These are phyloP conservation scores for Mallotus villosus DNA, from an alignment of 2,797 vertebrate species.

Conservation along the genomic window DNA sequence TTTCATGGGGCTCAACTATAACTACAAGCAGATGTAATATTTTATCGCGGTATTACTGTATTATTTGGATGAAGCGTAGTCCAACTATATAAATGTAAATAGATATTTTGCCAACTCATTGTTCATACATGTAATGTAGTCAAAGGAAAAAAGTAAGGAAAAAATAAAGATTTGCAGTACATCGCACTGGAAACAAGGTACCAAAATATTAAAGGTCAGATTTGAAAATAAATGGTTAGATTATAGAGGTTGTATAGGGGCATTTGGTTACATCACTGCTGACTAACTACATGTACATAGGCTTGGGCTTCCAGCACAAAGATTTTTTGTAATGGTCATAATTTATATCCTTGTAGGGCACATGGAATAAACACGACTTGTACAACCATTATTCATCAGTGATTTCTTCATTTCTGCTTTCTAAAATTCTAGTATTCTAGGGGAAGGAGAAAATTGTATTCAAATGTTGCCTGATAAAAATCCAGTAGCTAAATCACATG, in stretches of 20 bases:
- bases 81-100: conserved; percentile 93
- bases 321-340: conserved; percentile 97
- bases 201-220: conserved; percentile 75
- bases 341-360: conserved; percentile 99
- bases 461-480: too few relatives aligned
- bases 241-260: conserved; percentile 79
- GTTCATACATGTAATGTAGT: conserved; percentile 95
- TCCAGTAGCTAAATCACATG: too few relatives aligned
- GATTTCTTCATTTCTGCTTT: conserved; percentile 31
- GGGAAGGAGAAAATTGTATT: too few relatives aligned
- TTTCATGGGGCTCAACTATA: conserved; percentile 86
- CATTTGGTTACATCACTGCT: conserved; percentile 84
- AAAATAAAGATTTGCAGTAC: conserved; percentile 61
- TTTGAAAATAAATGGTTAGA: conserved; percentile 42
- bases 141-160: conserved; percentile 60
- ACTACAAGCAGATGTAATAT: conserved; percentile 86
- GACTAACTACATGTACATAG: conserved; percentile 91
- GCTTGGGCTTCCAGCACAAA: conserved; percentile 99
- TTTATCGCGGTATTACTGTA: conserved; percentile 96
- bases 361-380: conserved; percentile 96
- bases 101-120: conserved; percentile 98
- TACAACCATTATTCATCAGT: conserved; percentile 77
- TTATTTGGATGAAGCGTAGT: conserved; percentile 68
- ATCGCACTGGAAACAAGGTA: conserved; percentile 87
- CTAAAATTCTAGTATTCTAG: background rate